phyloP scores from a whole-genome alignment of 1,140 invertebrate genomes.

The Calephelis virginiensis region DNA sequence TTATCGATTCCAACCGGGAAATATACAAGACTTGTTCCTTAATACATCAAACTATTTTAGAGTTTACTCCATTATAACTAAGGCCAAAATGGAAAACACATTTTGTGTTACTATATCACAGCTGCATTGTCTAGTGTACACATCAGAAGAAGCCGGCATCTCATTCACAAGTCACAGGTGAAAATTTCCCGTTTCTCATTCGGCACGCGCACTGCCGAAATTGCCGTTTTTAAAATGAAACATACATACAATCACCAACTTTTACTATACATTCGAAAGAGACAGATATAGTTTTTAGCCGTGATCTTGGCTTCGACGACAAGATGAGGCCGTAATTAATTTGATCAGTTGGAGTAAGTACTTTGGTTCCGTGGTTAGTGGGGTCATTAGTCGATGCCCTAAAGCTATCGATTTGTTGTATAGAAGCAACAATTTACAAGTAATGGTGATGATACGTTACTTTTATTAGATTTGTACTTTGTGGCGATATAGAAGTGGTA shows the following conservation, averaged over 20 bases:
- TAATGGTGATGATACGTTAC: constrained; percentile 16
- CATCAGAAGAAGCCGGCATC: constrained; percentile 42
- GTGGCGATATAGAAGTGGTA: not conserved
- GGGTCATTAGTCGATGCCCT: constrained; percentile 33
- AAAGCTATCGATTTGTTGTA: constrained; percentile 19
- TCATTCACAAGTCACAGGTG: constrained; percentile 64
- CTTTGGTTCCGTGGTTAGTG: constrained; percentile 46
- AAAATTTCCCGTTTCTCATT: constrained; percentile 67
- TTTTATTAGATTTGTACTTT: constrained; percentile 13
- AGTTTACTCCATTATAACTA: constrained; percentile 5
- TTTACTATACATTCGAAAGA: constrained; percentile 40
- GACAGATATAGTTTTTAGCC: constrained; percentile 49
- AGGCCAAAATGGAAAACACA: not conserved
- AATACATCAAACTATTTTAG: not conserved
- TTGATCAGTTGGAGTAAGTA: constrained; percentile 66
- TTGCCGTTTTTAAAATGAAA: constrained; percentile 51
- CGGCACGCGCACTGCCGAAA: constrained; percentile 59
- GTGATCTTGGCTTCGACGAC: constrained; percentile 43
- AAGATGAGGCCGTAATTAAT: constrained; percentile 74
- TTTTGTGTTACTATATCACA: constrained; percentile 19
- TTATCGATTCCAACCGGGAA: constrained; percentile 21
- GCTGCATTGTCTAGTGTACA: constrained; percentile 22
- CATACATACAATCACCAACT: constrained; percentile 31
- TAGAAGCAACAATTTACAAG: constrained; percentile 10
- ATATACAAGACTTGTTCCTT: not conserved